Base-by-base conservation (phyloP, 2,113 vertebrate genomes). In the Megaceryle maxima region DNA sequence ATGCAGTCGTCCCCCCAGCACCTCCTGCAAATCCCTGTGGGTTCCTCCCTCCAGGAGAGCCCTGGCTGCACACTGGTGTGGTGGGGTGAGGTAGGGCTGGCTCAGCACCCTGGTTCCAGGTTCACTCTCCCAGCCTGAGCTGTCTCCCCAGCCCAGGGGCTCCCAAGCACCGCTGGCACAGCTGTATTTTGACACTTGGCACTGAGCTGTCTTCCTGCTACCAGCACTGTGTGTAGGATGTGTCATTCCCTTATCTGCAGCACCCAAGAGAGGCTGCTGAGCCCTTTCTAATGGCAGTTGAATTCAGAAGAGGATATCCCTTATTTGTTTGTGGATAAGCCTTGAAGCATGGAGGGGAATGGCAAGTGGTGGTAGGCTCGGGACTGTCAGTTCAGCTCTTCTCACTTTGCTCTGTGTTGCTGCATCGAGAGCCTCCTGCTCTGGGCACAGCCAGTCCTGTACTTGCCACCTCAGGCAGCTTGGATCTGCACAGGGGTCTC, bases 81-180 rank as follows among this genome's bases (percentile, higher is more conserved):
- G 25, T 50, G 48, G 22, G 20, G 21, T 50, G 48, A 64, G 56
- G 62, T 26, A 64, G 37, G 37, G 39, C 63, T 43, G 26, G 64
- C 33, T 16, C 51, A 21, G 16, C 25, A 35, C 21, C 66, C 66
- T 68, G 31, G 20, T n/a, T 20, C 66, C 43, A 33, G 41, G 29
- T 33, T 25, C 2, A 1, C 14, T 44, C 29, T 20, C 26, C 50
- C 63, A 46, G 33, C n/a, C 53, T 0, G 1, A 21, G 70, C 59
- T 37, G 7, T 20, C 26, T 25, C 59, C 7, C 7, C 44, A 39
- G 37, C 73, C 62, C 14, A 8, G 21, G 39, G 17, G 57, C 51
- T 59, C 50, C 77, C 11, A 0, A 7, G 50, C 13, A 1, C 16
- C 2, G 1, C 41, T 21, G 57, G 29, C 64, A 69, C 4, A 5